Percentiles rank a stretch among this genome's conserved stretches.
phyloP scores from a whole-genome alignment of 2,797 vertebrate species.

The Acipenser transmontanus region DNA sequence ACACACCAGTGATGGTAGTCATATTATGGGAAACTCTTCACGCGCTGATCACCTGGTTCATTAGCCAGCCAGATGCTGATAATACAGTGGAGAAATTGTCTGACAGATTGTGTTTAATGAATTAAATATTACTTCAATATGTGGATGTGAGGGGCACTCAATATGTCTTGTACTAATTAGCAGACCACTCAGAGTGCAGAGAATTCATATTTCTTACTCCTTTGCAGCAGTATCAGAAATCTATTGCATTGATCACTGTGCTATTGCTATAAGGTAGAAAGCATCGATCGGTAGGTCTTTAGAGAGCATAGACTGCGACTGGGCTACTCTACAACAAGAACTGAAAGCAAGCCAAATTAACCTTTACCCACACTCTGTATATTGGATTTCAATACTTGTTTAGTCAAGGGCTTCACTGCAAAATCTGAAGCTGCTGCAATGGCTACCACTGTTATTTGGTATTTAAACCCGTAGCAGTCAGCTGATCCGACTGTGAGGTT shows the following conservation, averaged over 20 bases:
- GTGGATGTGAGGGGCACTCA: conserved; percentile 4
- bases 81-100: conserved; percentile 7
- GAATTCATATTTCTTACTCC: conserved; percentile 8
- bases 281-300: too few relatives aligned
- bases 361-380: too few relatives aligned
- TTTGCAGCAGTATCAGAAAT: conserved; percentile 1
- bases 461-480: too few relatives aligned
- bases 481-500: too few relatives aligned
- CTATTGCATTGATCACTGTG: background rate
- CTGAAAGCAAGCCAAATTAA: too few relatives aligned
- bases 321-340: too few relatives aligned
- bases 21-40: background rate
- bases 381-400: too few relatives aligned
- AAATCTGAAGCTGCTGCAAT: too few relatives aligned
- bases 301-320: too few relatives aligned
- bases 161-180: conserved; percentile 9
- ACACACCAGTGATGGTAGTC: too few relatives aligned
- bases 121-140: conserved; percentile 20
- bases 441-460: too few relatives aligned
- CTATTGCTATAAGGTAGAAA: background rate
- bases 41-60: background rate
- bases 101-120: conserved; percentile 14
- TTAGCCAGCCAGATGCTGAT: conserved; percentile 3
- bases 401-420: too few relatives aligned
- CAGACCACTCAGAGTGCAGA: background rate